Percentiles rank a stretch among this genome's conserved stretches.
These are phyloP conservation scores for Epirrhoe alternata DNA, from an alignment of 2,888 invertebrate species.

Conservation along the genomic window DNA sequence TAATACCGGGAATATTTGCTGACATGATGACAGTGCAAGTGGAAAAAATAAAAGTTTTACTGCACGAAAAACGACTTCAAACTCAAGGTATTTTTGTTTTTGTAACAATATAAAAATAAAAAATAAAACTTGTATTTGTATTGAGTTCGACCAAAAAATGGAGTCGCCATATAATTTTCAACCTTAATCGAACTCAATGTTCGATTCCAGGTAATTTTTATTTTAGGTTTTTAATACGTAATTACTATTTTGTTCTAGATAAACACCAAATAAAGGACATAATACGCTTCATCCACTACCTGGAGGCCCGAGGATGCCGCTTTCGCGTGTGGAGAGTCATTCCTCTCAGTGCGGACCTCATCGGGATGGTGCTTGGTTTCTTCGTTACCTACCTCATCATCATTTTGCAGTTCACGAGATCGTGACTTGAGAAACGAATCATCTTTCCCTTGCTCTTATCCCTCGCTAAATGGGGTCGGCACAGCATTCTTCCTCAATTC, in stretches of 20 bases:
- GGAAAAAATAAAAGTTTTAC: constrained; percentile 1
- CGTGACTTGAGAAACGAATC: background rate
- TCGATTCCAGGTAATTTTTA: too few relatives aligned
- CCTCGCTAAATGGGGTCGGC: too few relatives aligned
- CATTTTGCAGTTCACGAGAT: constrained; percentile 41
- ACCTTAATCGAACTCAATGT: too few relatives aligned
- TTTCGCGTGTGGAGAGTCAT: constrained; percentile 37
- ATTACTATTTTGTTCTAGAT: constrained; percentile 4
- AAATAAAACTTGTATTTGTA: too few relatives aligned
- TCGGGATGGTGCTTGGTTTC: constrained; percentile 36
- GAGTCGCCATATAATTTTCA: too few relatives aligned
- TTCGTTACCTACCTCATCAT: constrained; percentile 45
- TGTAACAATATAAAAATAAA: background rate
- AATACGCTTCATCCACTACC: constrained; percentile 35
- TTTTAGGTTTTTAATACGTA: background rate
- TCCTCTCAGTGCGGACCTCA: constrained; percentile 41
- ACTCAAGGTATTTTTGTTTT: background rate
- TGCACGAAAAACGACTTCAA: background rate
- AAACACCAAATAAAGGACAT: background rate
- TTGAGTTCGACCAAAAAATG: too few relatives aligned
- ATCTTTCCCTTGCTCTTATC: too few relatives aligned
- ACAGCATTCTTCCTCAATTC: too few relatives aligned
- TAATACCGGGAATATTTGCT: background rate
- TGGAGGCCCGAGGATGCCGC: constrained; percentile 37
- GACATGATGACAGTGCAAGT: background rate